Evolutionary conservation across 2,888 invertebrate species (phyloP).

Genomic region (Luperina testacea): DNA sequence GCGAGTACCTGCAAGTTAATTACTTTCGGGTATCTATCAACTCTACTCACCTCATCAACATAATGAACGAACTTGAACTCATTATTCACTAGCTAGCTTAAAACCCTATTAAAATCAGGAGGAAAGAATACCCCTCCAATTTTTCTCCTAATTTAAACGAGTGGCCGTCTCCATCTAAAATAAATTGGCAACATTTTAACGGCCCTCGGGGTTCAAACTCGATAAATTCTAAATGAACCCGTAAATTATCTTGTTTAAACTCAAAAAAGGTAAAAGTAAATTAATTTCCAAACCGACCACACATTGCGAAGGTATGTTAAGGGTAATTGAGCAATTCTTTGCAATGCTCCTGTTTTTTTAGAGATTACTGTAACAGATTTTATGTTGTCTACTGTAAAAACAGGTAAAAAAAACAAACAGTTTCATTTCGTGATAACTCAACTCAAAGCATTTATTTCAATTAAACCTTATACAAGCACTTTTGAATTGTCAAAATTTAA

Average conservation of each 20-base stretch:
- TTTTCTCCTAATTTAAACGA: constrained; percentile 63
- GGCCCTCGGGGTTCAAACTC: constrained; percentile 69
- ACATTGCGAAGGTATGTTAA: constrained; percentile 72
- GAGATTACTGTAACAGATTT: constrained; percentile 49
- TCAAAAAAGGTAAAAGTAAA: constrained; percentile 78
- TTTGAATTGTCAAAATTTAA: too few relatives aligned
- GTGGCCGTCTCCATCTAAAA: constrained; percentile 57
- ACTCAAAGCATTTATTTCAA: too few relatives aligned
- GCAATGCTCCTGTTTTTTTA: constrained; percentile 60
- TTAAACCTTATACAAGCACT: too few relatives aligned
- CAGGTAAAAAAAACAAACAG: not conserved
- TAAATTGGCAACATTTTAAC: constrained; percentile 69
- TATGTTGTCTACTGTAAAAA: constrained; percentile 21
- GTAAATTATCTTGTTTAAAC: constrained; percentile 81
- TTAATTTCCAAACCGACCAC: constrained; percentile 77
- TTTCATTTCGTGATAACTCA: not conserved
- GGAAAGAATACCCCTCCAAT: constrained; percentile 57
- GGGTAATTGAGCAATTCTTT: constrained; percentile 79
- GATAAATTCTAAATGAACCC: constrained; percentile 80
- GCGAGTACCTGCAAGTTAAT: not conserved
- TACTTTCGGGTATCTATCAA: not conserved
- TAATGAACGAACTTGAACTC: constrained; percentile 44
- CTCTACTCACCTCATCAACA: constrained; percentile 9
- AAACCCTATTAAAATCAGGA: constrained; percentile 58
- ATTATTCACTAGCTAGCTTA: constrained; percentile 50